Evolutionary conservation across 2,888 invertebrate genomes (phyloP).

Genomic region (Drosophila nr. perissopoda): DNA sequence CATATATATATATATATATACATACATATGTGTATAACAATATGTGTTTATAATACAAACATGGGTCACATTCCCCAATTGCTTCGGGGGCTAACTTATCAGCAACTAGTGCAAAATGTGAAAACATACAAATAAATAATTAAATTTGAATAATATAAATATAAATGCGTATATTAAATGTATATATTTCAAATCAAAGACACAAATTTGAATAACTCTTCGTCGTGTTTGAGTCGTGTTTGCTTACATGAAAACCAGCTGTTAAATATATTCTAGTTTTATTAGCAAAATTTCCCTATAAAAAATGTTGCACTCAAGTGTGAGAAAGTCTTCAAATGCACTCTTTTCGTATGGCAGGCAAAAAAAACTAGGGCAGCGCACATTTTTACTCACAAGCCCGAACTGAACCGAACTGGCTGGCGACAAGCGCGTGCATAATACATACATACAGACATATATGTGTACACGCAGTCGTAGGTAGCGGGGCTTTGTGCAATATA

Average conservation of each 20-base stretch:
- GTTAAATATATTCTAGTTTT: background rate
- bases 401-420: background rate
- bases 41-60: background rate
- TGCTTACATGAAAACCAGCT: background rate
- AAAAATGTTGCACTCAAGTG: background rate
- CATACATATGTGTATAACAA: background rate
- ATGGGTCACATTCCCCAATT: constrained; percentile 15
- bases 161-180: background rate
- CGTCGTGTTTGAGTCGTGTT: background rate
- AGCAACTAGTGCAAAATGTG: background rate
- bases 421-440: too few species aligned
- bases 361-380: background rate
- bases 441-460: background rate
- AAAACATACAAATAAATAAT: background rate
- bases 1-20: background rate
- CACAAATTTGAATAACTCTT: background rate
- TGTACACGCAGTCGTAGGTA: too few species aligned
- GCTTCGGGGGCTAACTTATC: background rate
- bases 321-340: background rate
- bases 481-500: too few species aligned
- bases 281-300: background rate
- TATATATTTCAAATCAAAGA: background rate
- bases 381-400: background rate
- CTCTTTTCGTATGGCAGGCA: background rate
- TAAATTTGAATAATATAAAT: background rate